Percentiles rank a stretch among this genome's conserved stretches.
Conservation (phyloP, 2,888 invertebrate genomes). For the Orthosia cruda region DNA sequence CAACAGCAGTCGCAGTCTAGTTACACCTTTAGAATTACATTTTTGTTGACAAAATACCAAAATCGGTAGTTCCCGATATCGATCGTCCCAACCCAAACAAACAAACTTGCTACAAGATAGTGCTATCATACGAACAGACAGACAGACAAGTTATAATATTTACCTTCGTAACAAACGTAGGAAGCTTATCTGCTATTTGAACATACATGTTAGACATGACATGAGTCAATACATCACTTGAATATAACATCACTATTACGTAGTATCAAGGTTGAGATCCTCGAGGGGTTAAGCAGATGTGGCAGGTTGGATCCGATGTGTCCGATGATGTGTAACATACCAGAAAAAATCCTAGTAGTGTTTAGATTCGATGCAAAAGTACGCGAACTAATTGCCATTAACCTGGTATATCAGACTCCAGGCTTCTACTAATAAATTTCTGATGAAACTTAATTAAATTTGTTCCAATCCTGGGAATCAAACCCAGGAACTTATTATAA, state of each 20-base stretch:
- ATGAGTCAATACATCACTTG: constrained; percentile 4
- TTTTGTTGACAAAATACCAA: constrained; percentile 23
- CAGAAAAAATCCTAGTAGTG: too few relatives aligned
- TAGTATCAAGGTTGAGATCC: too few relatives aligned
- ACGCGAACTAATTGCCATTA: too few relatives aligned
- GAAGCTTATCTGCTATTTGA: constrained; percentile 41
- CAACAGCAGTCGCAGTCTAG: not conserved
- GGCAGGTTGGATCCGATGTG: too few relatives aligned
- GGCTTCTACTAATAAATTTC: too few relatives aligned
- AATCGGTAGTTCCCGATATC: constrained; percentile 39
- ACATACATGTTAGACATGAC: constrained; percentile 42
- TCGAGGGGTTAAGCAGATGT: too few relatives aligned
- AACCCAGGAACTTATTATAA: too few relatives aligned
- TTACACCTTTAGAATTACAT: not conserved
- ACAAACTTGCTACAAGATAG: constrained; percentile 26
- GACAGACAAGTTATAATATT: constrained; percentile 39
- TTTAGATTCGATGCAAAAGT: too few relatives aligned
- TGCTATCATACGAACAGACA: constrained; percentile 21
- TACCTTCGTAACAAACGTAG: constrained; percentile 17
- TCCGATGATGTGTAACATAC: too few relatives aligned
- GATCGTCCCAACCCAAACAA: constrained; percentile 25
- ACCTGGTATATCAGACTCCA: too few relatives aligned
- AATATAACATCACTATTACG: not conserved
- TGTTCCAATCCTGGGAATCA: too few relatives aligned
- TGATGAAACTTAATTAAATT: too few relatives aligned